Evolutionary conservation across 2,888 invertebrate genomes (phyloP).

Genomic region (Gonocerus acuteangulatus): DNA sequence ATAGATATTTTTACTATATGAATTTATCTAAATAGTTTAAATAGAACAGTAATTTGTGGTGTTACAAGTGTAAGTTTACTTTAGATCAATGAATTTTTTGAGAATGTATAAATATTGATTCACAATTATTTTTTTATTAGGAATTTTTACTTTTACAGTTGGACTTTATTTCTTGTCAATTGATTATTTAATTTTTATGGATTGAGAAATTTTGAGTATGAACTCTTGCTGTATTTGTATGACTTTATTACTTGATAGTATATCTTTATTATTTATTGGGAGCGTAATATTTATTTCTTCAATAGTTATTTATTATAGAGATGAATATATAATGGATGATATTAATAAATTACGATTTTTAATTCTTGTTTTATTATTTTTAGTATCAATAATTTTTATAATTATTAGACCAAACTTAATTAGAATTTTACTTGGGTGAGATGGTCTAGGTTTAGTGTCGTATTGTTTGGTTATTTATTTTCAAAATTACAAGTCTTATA

Average conservation of each 20-base stretch:
- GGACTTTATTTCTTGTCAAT: constrained; percentile 47
- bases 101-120: too few species aligned
- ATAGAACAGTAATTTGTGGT: constrained; percentile 61
- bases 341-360: constrained; percentile 56
- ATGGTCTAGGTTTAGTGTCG: constrained; percentile 64
- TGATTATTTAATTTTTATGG: constrained; percentile 48
- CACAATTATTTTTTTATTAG: constrained; percentile 45
- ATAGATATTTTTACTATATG: not conserved
- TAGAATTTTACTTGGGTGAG: constrained; percentile 63
- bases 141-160: constrained; percentile 42
- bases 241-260: constrained; percentile 56
- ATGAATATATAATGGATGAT: constrained; percentile 55
- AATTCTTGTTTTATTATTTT: constrained; percentile 57
- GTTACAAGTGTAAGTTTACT: constrained; percentile 49
- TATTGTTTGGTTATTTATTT: constrained; percentile 67
- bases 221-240: constrained; percentile 48
- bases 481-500: constrained; percentile 59
- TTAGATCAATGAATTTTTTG: constrained; percentile 50
- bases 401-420: constrained; percentile 62
- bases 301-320: constrained; percentile 57
- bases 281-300: constrained; percentile 60
- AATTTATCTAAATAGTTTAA: constrained; percentile 52
- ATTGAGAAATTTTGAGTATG: constrained; percentile 51
- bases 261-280: constrained; percentile 56
- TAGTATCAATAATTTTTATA: constrained; percentile 58